Percentiles rank a stretch among this genome's conserved stretches.
These are phyloP conservation scores for Oceanodroma leucorhoa DNA, from an alignment of 2,797 vertebrate species.

Conservation along the genomic window DNA sequence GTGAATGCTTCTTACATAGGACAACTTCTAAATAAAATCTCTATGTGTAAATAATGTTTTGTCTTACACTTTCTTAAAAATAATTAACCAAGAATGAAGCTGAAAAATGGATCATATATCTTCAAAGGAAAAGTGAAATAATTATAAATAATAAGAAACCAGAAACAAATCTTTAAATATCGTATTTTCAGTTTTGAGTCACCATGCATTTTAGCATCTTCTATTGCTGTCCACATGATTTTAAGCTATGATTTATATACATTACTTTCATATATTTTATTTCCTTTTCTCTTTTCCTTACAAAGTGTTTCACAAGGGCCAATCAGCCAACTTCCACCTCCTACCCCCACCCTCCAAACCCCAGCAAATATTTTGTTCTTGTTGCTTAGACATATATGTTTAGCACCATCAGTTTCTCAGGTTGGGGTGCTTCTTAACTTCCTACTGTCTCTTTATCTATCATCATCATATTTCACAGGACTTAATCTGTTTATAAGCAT, in stretches of 20 bases:
- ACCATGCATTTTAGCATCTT: neutral
- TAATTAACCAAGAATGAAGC: neutral
- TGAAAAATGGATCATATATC: neutral
- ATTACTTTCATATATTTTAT: neutral
- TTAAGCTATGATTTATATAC: neutral
- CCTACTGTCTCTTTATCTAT: neutral
- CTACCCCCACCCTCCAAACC: accelerated
- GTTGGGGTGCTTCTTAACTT: neutral
- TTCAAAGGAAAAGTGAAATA: neutral
- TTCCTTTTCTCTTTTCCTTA: neutral
- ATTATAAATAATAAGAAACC: neutral
- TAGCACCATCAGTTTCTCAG: neutral
- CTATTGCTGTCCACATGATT: neutral
- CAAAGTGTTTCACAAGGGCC: neutral
- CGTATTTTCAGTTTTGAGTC: neutral
- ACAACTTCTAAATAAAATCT: neutral
- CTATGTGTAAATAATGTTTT: neutral
- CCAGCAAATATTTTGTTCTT: neutral
- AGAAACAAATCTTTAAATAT: neutral
- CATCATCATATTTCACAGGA: neutral
- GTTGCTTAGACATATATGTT: neutral
- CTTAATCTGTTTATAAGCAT: neutral
- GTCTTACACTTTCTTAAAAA: neutral
- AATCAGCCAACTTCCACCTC: accelerated
- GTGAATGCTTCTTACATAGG: neutral